A percentile compares a stretch with the other conserved stretches of the same genome.
phyloP scores from a whole-genome alignment of 2,888 invertebrate species.

The Andrena trimmerana region DNA sequence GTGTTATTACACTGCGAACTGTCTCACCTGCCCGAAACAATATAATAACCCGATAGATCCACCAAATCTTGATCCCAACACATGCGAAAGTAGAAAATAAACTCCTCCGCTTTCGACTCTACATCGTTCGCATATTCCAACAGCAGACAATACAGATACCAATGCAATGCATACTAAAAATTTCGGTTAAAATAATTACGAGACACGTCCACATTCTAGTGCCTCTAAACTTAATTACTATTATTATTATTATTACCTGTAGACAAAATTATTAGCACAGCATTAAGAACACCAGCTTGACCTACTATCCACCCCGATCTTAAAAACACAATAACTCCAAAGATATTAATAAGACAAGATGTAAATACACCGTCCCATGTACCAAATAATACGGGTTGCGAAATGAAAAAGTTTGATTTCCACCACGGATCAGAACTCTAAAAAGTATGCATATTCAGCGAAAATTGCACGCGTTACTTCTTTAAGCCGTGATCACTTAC shows the following conservation, averaged over 20 bases:
- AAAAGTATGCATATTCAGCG: constrained; percentile 69
- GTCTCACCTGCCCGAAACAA: constrained; percentile 96
- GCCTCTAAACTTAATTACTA: constrained; percentile 4
- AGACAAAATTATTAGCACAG: constrained; percentile 92
- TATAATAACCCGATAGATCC: constrained; percentile 97
- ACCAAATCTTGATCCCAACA: constrained; percentile 96
- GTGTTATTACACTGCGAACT: constrained; percentile 14
- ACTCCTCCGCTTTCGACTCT: constrained; percentile 98
- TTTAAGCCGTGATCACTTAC: constrained; percentile 85
- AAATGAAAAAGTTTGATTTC: constrained; percentile 98
- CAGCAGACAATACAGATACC: constrained; percentile 96
- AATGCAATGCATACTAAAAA: constrained; percentile 93
- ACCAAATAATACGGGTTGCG: constrained; percentile 97
- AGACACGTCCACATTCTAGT: background rate
- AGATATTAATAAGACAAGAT: constrained; percentile 98
- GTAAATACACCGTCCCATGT: constrained; percentile 99
- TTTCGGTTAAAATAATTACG: constrained; percentile 75
- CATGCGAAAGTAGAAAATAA: constrained; percentile 97
- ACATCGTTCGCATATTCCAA: constrained; percentile 98
- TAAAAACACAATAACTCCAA: constrained; percentile 98
- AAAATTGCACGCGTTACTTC: background rate
- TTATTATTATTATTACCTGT: constrained; percentile 87
- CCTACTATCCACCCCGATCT: constrained; percentile 99
- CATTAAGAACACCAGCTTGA: constrained; percentile 93
- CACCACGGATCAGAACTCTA: constrained; percentile 96